A percentile compares a stretch with the other conserved stretches of the same genome.
phyloP scores from a whole-genome alignment of 23 tunicate genomes.

The Halocynthia roretzi region DNA sequence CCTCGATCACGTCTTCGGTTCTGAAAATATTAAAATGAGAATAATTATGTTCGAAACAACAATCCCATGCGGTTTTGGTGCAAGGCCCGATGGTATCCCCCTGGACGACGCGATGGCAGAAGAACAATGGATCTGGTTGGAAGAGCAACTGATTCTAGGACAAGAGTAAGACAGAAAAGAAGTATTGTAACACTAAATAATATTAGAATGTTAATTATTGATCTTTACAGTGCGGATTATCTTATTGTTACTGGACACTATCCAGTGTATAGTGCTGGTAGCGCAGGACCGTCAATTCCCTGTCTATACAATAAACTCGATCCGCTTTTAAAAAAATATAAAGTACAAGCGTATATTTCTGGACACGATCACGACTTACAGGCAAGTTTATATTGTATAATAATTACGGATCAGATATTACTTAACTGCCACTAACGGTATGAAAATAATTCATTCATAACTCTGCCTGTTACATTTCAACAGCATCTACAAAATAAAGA shows the following conservation, averaged over 20 bases:
- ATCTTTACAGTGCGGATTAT: slow-evolving; percentile 40
- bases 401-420: no score
- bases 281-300: slow-evolving; percentile 33
- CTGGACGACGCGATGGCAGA: slow-evolving; percentile 52
- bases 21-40: slow-evolving; percentile 20
- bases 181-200: not conserved
- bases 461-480: not conserved
- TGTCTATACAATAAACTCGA: slow-evolving; percentile 36
- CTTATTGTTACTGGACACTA: slow-evolving; percentile 61
- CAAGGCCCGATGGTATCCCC: slow-evolving; percentile 23
- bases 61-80: slow-evolving; percentile 38
- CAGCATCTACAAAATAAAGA: slow-evolving; percentile 26
- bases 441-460: no score
- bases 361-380: slow-evolving; percentile 65
- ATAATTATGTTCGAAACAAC: slow-evolving; percentile 75
- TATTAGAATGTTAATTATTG: not conserved
- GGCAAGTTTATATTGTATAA: slow-evolving; percentile 3
- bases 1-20: slow-evolving; percentile 24
- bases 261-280: slow-evolving; percentile 43
- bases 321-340: slow-evolving; percentile 45
- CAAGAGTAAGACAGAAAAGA: slow-evolving; percentile 26
- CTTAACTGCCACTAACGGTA: not conserved
- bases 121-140: slow-evolving; percentile 70
- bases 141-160: slow-evolving; percentile 29
- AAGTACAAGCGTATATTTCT: slow-evolving; percentile 46